These are phyloP conservation scores for Acanthoscelides obtectus DNA, from an alignment of 2,888 invertebrate genomes.

Conservation along the genomic window DNA sequence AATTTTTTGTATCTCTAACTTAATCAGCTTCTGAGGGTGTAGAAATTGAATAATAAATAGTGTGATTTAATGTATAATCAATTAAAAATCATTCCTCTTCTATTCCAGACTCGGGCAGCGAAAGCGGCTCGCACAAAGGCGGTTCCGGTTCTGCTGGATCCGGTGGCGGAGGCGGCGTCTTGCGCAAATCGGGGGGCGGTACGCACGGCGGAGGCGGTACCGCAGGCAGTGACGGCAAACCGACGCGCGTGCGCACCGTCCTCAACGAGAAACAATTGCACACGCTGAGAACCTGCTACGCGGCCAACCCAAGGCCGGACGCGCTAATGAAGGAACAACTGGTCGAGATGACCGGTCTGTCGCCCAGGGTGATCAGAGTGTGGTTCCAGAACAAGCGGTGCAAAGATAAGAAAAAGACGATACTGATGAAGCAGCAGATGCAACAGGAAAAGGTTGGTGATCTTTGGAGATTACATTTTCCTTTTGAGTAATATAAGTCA, in stretches of 20 bases:
- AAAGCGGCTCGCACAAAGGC: slow-evolving; percentile 85
- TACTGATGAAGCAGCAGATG: slow-evolving; percentile 96
- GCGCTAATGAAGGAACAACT: slow-evolving; percentile 99
- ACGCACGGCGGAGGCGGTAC: slow-evolving; percentile 46
- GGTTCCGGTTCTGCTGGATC: slow-evolving; percentile 51
- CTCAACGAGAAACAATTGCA: slow-evolving; percentile 98
- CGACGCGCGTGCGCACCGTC: slow-evolving; percentile 97
- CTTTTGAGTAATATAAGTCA: too few species aligned
- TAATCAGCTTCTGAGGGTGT: too few species aligned
- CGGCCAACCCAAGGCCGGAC: slow-evolving; percentile 96
- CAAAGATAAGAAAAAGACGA: slow-evolving; percentile 96
- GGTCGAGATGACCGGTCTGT: slow-evolving; percentile 97
- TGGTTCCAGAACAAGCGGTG: slow-evolving; percentile 99
- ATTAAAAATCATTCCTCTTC: neutral
- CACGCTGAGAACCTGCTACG: slow-evolving; percentile 95
- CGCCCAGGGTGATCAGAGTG: slow-evolving; percentile 95
- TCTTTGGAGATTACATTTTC: too few species aligned
- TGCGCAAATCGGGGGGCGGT: slow-evolving; percentile 49
- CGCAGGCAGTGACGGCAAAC: slow-evolving; percentile 80
- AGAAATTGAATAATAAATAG: too few species aligned
- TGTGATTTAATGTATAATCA: too few species aligned
- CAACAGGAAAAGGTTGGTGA: slow-evolving; percentile 87
- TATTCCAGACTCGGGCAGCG: slow-evolving; percentile 83
- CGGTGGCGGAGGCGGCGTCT: slow-evolving; percentile 42
- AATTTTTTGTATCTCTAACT: too few species aligned